Conservation (phyloP, 2,888 invertebrate genomes). For the Andrena praecox region DNA sequence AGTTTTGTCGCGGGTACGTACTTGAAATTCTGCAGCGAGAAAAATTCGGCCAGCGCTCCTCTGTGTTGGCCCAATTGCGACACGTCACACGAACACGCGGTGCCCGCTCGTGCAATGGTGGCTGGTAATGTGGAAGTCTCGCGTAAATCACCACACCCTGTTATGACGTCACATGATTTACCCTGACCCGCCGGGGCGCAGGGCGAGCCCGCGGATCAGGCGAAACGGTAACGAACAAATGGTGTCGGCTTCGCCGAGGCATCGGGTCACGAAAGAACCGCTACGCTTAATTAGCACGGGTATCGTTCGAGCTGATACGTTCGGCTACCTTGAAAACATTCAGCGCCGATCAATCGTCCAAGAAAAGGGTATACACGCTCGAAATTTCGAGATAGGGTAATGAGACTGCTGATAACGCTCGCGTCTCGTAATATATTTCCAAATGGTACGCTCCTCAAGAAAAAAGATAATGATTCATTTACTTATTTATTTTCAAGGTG, state of each 20-base stretch:
- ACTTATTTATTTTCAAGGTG: too few species aligned
- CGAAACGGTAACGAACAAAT: conserved; percentile 63
- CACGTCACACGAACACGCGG: conserved; percentile 19
- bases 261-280: conserved; percentile 70
- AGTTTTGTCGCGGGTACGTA: too few species aligned
- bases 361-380: not conserved
- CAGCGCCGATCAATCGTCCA: conserved; percentile 18
- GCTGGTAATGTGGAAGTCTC: conserved; percentile 62
- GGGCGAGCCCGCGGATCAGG: conserved; percentile 63
- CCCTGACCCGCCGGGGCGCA: conserved; percentile 78
- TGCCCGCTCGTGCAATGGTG: conserved; percentile 56
- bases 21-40: too few species aligned
- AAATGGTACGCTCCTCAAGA: too few species aligned
- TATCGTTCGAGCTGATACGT: conserved; percentile 42
- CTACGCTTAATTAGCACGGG: conserved; percentile 66
- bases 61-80: conserved; percentile 53
- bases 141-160: conserved; percentile 80
- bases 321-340: conserved; percentile 53
- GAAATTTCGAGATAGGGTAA: not conserved
- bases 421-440: not conserved
- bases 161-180: conserved; percentile 80
- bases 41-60: conserved; percentile 3
- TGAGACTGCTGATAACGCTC: not conserved
- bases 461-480: too few species aligned
- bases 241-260: conserved; percentile 55